phyloP scores from a whole-genome alignment of 2,888 invertebrate species.

The Kryphioiulus occultus region DNA sequence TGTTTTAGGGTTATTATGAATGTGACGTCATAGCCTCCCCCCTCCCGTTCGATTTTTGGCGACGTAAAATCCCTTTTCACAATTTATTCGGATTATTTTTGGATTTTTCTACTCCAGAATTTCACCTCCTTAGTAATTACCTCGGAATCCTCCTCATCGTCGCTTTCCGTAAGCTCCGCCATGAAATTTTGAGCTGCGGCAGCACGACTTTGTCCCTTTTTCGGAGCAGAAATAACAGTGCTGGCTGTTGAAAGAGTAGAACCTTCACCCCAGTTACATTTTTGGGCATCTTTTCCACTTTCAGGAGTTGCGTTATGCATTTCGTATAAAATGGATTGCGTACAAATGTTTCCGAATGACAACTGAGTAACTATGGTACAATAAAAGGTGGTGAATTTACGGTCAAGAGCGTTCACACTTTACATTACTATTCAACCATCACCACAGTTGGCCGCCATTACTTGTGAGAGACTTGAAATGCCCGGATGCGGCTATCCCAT shows the following conservation, averaged over 20 bases:
- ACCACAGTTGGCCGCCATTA: constrained; percentile 22
- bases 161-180: constrained; percentile 94
- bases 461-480: neutral
- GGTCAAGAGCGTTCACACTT: neutral
- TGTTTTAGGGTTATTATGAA: neutral
- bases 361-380: constrained; percentile 17
- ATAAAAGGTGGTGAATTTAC: constrained; percentile 13
- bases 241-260: constrained; percentile 43
- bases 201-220: constrained; percentile 55
- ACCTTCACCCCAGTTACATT: constrained; percentile 47
- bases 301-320: constrained; percentile 41
- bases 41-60: constrained; percentile 4
- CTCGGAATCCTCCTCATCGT: constrained; percentile 96
- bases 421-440: constrained; percentile 41
- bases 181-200: constrained; percentile 80
- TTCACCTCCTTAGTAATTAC: constrained; percentile 67
- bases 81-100: neutral
- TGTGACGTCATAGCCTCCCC: neutral
- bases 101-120: too few relatives aligned
- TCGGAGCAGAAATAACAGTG: constrained; percentile 54
- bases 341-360: neutral
- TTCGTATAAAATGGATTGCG: neutral
- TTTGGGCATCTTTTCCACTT: constrained; percentile 42
- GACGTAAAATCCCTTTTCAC: neutral
- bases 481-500: constrained; percentile 33